Evolutionary conservation across 2,113 vertebrate species (phyloP).

Genomic region (Pomatorhinus ruficollis): DNA sequence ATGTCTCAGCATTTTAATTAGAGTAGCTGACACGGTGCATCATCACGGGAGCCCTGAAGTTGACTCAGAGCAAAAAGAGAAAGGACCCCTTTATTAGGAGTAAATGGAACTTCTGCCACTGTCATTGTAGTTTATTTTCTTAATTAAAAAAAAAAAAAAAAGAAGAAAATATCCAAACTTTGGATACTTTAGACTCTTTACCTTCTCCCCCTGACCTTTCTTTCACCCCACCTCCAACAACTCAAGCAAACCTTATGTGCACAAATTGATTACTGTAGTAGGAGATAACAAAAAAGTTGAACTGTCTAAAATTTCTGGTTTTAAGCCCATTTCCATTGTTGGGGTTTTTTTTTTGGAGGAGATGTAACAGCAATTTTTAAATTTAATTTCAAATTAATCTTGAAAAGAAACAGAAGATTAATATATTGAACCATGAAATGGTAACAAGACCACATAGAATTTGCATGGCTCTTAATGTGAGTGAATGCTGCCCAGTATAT

Average conservation of each 20-base stretch:
- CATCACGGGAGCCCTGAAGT: not conserved
- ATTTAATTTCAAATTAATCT: not conserved
- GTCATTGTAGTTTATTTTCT: not conserved
- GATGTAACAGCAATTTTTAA: not conserved
- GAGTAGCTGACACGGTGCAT: not conserved
- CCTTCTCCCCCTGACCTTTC: rapidly evolving
- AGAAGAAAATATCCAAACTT: no score
- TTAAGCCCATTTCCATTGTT: not conserved
- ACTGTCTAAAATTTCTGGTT: not conserved
- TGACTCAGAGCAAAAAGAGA: not conserved
- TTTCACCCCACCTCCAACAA: rapidly evolving
- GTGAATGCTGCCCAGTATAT: not conserved
- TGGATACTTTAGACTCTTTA: not conserved
- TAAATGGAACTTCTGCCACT: not conserved
- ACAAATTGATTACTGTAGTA: not conserved
- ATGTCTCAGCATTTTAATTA: not conserved
- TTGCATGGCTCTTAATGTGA: not conserved
- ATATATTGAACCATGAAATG: not conserved
- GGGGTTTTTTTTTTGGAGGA: not conserved
- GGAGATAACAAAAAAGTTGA: not conserved
- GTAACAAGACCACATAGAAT: not conserved
- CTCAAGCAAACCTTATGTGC: not conserved
- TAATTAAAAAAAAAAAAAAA: not conserved
- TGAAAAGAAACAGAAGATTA: not conserved
- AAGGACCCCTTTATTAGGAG: not conserved